A percentile compares a stretch with the other conserved stretches of the same genome.
Evolutionary conservation across 1,140 invertebrate genomes (phyloP).

Genomic region (Lanistes nyassanus): DNA sequence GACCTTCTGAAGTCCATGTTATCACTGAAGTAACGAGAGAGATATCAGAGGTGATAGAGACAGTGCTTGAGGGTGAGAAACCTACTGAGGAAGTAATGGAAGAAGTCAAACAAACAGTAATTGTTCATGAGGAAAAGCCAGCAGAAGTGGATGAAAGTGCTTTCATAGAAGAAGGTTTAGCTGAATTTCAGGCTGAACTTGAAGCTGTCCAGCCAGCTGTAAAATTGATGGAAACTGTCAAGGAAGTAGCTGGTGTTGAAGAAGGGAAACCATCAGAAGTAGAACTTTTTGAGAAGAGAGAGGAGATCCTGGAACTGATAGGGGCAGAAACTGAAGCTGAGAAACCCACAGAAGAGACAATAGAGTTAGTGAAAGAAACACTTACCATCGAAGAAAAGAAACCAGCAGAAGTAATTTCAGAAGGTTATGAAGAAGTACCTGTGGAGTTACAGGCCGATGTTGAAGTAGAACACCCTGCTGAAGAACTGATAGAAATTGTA

Average conservation of each 20-base stretch:
- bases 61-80: conserved; percentile 19
- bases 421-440: conserved; percentile 10
- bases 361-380: conserved; percentile 30
- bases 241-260: conserved; percentile 29
- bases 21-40: conserved; percentile 7
- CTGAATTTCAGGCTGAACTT: conserved; percentile 27
- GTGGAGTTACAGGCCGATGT: conserved; percentile 15
- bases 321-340: conserved; percentile 26
- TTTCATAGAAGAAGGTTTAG: conserved; percentile 18
- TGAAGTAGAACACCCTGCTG: conserved; percentile 11
- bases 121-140: conserved; percentile 33
- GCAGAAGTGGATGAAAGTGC: conserved; percentile 28
- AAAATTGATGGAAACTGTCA: conserved; percentile 29
- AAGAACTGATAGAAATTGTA: conserved; percentile 28
- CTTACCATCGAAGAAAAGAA: conserved; percentile 20
- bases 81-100: conserved; percentile 34
- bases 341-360: conserved; percentile 27
- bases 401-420: conserved; percentile 26
- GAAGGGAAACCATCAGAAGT: conserved; percentile 27
- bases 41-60: background rate
- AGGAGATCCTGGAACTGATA: conserved; percentile 20
- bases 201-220: conserved; percentile 22
- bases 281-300: conserved; percentile 10
- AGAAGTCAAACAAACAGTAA: conserved; percentile 29
- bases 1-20: conserved; percentile 9